Evolutionary conservation across 2,113 vertebrate species (phyloP), one percentile per base, ranked within the genome.

Genomic region (Aegithalos caudatus): DNA sequence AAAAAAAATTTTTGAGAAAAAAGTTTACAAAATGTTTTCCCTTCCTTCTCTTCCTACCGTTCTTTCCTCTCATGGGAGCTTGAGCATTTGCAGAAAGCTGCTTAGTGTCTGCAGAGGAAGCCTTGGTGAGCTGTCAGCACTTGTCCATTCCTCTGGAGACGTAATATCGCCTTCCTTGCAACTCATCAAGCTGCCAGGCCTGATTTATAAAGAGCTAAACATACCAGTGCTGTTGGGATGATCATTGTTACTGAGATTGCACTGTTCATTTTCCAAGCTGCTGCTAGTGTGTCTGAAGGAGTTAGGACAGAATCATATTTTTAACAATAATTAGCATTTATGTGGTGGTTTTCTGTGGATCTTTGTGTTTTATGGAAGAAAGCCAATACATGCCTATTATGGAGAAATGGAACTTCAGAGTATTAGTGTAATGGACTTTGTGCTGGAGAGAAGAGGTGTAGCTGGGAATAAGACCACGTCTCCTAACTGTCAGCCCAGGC

Each of bases 101-200:
- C 83, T 94, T 96, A 94, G 87, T 79, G 83, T 70, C 88, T 87
- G 54, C 72, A 94, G 85, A 86, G 92, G 90, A 93, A 96, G 76
- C 37, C 69, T 84, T 88, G 90, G 94, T 97, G 94, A 96, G 82
- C 88, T 96, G 95, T 96, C 95, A 96, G 94, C 94, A 92, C 79
- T 93, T 93, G 94, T 95, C 95, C 90, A 0, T 94, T 92, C 92
- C 95, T 96, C 93, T 78, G 44, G 94, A 95, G 95, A 90, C 11
- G 1, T 62, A 77, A 96, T 90, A 83, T 80, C 24, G 3, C 85
- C 90, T 95, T 95, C 78, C 78, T 90, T 91, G 67, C 88, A 88
- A 92, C 92, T 93, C 93, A 86, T 96, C 93, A 94, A 81, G 71
- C 90, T 96, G 88, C 91, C 82, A 86, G 70, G 72, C 74, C 94